These are phyloP conservation scores for Trididemnum clinides DNA, from an alignment of 23 tunicate species.

Conservation along the genomic window DNA sequence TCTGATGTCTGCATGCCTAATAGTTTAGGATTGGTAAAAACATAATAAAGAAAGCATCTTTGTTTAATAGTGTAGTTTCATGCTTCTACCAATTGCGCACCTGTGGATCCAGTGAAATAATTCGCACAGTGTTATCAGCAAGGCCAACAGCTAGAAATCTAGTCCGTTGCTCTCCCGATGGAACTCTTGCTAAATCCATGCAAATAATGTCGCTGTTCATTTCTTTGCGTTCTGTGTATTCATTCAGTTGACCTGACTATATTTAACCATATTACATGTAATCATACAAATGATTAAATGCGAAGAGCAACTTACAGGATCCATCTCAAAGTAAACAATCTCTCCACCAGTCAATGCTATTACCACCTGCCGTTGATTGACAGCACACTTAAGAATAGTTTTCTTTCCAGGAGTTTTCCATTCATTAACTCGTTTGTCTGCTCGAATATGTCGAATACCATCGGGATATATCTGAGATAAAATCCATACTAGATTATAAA, in stretches of 20 bases:
- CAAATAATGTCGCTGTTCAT: slow-evolving; percentile 92
- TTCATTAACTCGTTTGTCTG: slow-evolving; percentile 98
- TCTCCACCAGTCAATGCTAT: slow-evolving; percentile 98
- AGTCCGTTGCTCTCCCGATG: slow-evolving; percentile 91
- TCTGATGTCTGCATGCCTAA: no score
- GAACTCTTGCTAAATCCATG: slow-evolving; percentile 92
- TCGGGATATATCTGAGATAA: slow-evolving; percentile 90
- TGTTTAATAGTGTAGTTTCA: no score
- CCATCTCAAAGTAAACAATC: slow-evolving; percentile 98
- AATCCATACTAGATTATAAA: no score
- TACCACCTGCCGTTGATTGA: slow-evolving; percentile 96
- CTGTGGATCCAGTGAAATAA: slow-evolving; percentile 93
- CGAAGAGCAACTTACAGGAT: slow-evolving; percentile 60
- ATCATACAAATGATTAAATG: not conserved
- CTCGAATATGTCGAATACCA: slow-evolving; percentile 93
- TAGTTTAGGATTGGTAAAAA: no score
- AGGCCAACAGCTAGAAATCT: slow-evolving; percentile 96
- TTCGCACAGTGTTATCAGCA: slow-evolving; percentile 92
- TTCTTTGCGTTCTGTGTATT: slow-evolving; percentile 95
- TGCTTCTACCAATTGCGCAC: no score
- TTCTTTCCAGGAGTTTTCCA: slow-evolving; percentile 99
- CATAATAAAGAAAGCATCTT: no score
- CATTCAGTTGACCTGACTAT: slow-evolving; percentile 92
- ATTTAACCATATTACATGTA: no score
- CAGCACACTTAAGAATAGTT: slow-evolving; percentile 89